Conservation (phyloP, 2,113 vertebrate genomes). For the Regulus satrapa region DNA sequence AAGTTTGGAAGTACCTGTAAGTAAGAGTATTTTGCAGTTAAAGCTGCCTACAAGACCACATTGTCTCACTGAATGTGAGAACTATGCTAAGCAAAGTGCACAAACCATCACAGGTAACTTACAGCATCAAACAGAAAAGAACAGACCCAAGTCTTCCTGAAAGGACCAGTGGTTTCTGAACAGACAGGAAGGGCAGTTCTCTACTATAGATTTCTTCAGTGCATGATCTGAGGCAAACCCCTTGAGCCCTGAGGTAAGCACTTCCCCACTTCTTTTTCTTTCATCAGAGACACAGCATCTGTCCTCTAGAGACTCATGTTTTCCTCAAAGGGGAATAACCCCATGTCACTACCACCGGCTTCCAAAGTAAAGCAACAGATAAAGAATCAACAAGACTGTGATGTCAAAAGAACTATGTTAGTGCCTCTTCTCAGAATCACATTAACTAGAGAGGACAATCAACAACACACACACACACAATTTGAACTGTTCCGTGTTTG, state of each 20-base stretch:
- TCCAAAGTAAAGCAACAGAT: neutral
- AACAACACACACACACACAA: neutral
- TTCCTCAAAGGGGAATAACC: rapidly evolving
- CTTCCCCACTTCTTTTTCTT: neutral
- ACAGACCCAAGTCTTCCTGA: neutral
- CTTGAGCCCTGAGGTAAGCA: neutral
- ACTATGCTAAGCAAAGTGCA: neutral
- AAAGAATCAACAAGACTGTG: neutral
- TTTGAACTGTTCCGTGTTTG: neutral
- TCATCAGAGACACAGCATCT: neutral
- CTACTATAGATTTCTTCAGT: neutral
- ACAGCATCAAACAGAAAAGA: neutral
- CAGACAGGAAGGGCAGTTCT: neutral
- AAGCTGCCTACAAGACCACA: neutral
- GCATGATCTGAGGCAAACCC: neutral
- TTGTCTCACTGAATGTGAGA: neutral
- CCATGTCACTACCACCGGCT: neutral
- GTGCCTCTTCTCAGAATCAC: neutral
- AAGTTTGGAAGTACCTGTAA: neutral
- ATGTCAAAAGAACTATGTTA: neutral
- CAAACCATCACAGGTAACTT: neutral
- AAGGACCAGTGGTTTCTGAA: neutral
- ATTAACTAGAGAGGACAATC: neutral
- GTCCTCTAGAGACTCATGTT: neutral
- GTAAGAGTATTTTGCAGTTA: neutral